Conservation (phyloP, 2,113 vertebrate species). For the Takifugu bimaculatus region DNA sequence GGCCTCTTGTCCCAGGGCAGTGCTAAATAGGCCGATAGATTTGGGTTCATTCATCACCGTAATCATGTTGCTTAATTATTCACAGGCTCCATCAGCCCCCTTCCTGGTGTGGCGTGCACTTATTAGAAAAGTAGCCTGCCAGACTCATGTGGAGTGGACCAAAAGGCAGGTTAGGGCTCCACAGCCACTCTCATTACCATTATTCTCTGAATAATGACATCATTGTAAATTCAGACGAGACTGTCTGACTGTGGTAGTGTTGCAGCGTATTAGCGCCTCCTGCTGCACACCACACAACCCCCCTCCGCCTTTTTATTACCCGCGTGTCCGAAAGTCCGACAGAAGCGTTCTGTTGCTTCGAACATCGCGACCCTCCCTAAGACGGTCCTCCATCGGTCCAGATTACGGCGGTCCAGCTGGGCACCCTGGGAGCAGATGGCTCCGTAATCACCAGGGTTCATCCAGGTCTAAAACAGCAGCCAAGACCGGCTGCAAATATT, state of each 20-base stretch:
- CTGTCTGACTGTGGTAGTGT: conserved; percentile 32
- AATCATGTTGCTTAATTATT: conserved; percentile 77
- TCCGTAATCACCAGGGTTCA: conserved; percentile 65
- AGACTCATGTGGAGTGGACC: conserved; percentile 54
- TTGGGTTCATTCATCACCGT: conserved; percentile 71
- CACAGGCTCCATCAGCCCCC: conserved; percentile 66
- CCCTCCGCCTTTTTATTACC: no score
- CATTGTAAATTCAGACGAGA: conserved; percentile 51
- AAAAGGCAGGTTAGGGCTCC: conserved; percentile 44
- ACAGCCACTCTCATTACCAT: conserved; percentile 52
- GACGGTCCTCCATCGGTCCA: conserved; percentile 49
- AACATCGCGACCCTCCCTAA: conserved; percentile 35
- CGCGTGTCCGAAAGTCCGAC: background rate
- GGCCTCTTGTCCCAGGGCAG: conserved; percentile 38
- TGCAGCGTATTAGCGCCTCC: conserved; percentile 25
- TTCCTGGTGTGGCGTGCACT: conserved; percentile 69
- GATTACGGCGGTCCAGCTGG: conserved; percentile 70
- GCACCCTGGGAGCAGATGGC: conserved; percentile 73
- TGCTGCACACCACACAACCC: conserved; percentile 14
- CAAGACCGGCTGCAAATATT: conserved; percentile 49
- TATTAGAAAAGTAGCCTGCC: conserved; percentile 56
- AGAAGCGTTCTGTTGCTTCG: conserved; percentile 22
- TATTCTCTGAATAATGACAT: conserved; percentile 33
- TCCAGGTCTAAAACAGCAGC: conserved; percentile 47
- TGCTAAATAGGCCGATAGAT: conserved; percentile 68